These are phyloP conservation scores for Dicyrtomina minuta DNA, from an alignment of 2,888 invertebrate genomes.

Conservation along the genomic window DNA sequence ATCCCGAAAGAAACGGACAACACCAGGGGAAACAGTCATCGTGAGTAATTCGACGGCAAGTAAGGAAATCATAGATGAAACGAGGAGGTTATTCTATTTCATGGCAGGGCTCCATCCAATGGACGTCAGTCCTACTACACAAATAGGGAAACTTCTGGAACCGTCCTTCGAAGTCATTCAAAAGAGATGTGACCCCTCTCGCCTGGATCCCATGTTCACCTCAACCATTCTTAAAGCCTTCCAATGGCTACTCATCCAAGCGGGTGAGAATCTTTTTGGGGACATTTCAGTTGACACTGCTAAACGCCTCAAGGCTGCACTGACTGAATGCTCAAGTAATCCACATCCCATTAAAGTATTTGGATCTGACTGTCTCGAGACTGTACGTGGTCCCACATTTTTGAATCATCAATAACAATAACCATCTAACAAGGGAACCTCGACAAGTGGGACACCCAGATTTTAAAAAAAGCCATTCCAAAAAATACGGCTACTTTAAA, in stretches of 20 bases:
- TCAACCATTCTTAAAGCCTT: conserved; percentile 38
- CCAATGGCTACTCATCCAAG: conserved; percentile 43
- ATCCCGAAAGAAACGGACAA: conserved; percentile 25
- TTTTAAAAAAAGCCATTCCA: too few relatives aligned
- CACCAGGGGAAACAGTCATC: conserved; percentile 24
- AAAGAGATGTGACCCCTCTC: conserved; percentile 42
- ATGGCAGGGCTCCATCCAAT: conserved; percentile 39
- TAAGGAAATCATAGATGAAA: conserved; percentile 38
- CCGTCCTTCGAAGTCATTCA: conserved; percentile 35
- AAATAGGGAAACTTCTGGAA: conserved; percentile 34
- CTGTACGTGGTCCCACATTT: background rate
- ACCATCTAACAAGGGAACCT: too few relatives aligned
- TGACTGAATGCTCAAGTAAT: conserved; percentile 9
- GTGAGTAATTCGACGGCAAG: conserved; percentile 17
- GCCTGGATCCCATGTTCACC: conserved; percentile 36
- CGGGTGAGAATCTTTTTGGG: conserved; percentile 25
- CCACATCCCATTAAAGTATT: conserved; percentile 15
- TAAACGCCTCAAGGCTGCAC: background rate
- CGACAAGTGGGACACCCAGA: too few relatives aligned
- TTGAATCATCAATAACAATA: too few relatives aligned
- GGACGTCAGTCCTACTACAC: conserved; percentile 37
- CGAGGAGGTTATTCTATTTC: conserved; percentile 44
- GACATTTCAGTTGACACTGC: conserved; percentile 34
- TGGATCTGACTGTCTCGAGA: conserved; percentile 15
- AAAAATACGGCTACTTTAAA: too few relatives aligned